Base-by-base conservation (phyloP, 2,797 vertebrate genomes). In the Sebastes melanostomus region DNA sequence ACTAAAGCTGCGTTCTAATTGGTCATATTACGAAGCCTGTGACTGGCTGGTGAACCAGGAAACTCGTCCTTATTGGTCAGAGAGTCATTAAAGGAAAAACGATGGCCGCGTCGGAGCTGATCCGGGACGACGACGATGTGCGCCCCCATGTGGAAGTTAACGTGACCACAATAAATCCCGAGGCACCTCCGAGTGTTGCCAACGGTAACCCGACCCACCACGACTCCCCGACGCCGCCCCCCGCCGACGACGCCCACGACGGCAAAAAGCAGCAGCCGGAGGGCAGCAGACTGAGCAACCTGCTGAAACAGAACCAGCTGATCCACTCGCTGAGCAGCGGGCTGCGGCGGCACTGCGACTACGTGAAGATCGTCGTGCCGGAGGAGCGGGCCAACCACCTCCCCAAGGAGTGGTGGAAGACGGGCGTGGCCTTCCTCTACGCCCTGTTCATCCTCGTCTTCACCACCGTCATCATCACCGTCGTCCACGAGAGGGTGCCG, bases 361-460 rank as follows among this genome's bases (percentile, higher is more conserved):
- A 98, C 63, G 87, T 97, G 65, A 96, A 97, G 80, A 98, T 99
- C 85, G 29, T 93, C 3, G 89, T 98, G 86, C 90, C 95, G 2
- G 96, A 97, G 20, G 89, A 96, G 0, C 95, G 84, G 11, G 93
- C 88, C 42, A 55, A 91, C 20, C 96, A 85, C 62, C 96, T 98
- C 30, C 98, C 98, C 29, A 81, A 91, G 0, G 98, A 99, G 88
- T 99, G 98, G 98, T 98, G 98, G 98, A 99, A 99, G 88, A 99
- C 98, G 0, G 97, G 96, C 73, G 92, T 98, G 74, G 96, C 97
- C 13, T 97, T 99, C 75, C 91, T 98, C 66, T 99, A 99, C 20
- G 97, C 97, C 0, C 27, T 95, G 22, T 96, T 96, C 90, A 97
- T 96, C 92, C 96, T 99, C 18, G 77, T 99, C 85, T 92, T 98